A percentile compares a stretch with the other conserved stretches of the same genome.
phyloP scores from a whole-genome alignment of 2,797 vertebrate genomes.

The Premnoplex brunnescens region DNA sequence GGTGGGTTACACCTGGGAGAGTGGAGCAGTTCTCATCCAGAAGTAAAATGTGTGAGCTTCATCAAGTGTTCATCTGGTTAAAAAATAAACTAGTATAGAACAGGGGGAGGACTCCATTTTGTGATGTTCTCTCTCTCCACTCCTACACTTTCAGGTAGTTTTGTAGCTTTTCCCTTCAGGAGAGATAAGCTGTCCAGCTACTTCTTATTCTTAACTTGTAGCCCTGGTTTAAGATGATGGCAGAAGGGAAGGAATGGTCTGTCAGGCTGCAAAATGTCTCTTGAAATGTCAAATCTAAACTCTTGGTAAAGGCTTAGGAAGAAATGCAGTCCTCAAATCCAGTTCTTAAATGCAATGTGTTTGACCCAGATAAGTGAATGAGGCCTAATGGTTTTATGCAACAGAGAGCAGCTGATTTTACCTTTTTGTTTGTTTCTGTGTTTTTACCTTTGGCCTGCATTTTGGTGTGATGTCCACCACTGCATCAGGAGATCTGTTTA shows the following conservation, averaged over 20 bases:
- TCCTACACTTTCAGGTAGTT: background rate
- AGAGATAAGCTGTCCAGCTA: background rate
- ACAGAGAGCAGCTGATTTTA: background rate
- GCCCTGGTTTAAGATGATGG: background rate
- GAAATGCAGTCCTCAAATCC: background rate
- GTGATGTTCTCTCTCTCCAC: background rate
- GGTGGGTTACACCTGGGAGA: constrained; percentile 73
- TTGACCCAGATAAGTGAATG: background rate
- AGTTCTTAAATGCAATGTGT: background rate
- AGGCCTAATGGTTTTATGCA: background rate
- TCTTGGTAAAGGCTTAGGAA: background rate
- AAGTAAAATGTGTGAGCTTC: background rate
- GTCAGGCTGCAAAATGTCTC: background rate
- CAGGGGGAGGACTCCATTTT: background rate
- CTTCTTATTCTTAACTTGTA: background rate
- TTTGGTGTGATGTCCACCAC: background rate
- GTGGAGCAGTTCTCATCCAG: background rate
- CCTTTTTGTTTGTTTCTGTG: background rate
- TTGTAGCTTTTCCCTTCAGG: background rate
- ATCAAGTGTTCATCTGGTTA: background rate
- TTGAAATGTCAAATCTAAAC: constrained; percentile 19
- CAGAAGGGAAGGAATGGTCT: background rate
- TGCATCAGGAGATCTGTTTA: background rate
- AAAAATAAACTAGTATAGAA: background rate
- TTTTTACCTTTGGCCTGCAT: background rate